Evolutionary conservation across 2,797 vertebrate genomes (phyloP), one percentile per base, ranked within the genome.

Genomic region (Myotis pilosus): DNA sequence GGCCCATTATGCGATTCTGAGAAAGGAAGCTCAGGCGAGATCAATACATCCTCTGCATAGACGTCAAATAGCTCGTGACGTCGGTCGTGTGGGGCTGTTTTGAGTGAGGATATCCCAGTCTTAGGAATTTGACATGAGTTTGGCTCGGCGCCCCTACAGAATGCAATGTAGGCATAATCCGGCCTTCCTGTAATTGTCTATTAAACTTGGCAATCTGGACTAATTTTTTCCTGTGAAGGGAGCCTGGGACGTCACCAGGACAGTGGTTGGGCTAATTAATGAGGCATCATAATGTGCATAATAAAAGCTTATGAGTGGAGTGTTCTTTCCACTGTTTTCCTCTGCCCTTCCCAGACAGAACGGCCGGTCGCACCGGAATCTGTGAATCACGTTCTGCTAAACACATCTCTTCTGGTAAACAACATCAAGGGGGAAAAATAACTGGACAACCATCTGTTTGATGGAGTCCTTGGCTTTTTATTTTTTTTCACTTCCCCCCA

Each of bases 181-280:
- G 97, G 98, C 99, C 99, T 99, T 99, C 99, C 99, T 99, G 99
- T 98, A 98, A 99, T 99, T 99, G 99, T 99, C 99, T 98, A 98
- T 99, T 99, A 98, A 98, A 98, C 98, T 98, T 98, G 98, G 98
- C 98, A 98, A 97, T 98, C 98, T 97, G 98, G 96, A 97, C 98
- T 97, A 97, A 96, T 98, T 98, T 99, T 99, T 98, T 98, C 98
- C 98, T 98, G 98, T 98, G 97, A 98, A 98, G 97, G 97, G 97
- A 98, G 98, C 97, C 98, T 96, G 96, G 98, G 98, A 99, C 98
- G 98, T 99, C 99, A 99, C 98, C 96, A 98, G 97, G 98, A 98
- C 98, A 94, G 96, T 91, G 97, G 96, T 96, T 96, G 97, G 97
- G 97, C 97, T 98, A 98, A 99, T 98, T 99, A 98, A 99, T 99